Evolutionary conservation across 2,888 invertebrate genomes (phyloP), one percentile per base, ranked within the genome.

Genomic region (Hemistola chrysoprasaria): DNA sequence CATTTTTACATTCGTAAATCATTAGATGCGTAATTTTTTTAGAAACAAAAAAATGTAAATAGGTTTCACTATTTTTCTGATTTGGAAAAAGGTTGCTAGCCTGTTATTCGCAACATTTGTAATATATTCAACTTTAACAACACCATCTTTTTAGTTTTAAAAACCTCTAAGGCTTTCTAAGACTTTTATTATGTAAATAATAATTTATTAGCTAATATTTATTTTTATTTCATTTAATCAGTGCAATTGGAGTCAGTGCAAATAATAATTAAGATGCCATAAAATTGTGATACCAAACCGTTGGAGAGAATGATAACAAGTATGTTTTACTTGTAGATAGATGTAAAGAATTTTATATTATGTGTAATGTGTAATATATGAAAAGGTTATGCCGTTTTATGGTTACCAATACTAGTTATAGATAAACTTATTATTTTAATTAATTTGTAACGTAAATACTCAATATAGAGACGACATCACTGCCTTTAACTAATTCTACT

Each of bases 211-310:
- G 25, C 9, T 39, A 10, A 22, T 27, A 38, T 45, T 29, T 33
- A 7, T 6, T 34, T 1, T 24, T 24, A 35, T 27, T 27, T 22
- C 5, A n/a, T 22, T 22, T 11, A 32, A 35, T 40, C 16, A 16
- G 47, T 49, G 47, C 47, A 43, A 50, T 50, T 37, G 43, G 35
- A 23, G 30, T 28, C 41, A 48, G 24, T 55, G 49, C 39, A 33
- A 36, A 33, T 26, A n/a, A n/a, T n/a, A 38, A 33, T 32, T 65
- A 68, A 67, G 77, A 72, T 80, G 80, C 81, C 81, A 79, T 83
- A 81, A 52, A 67, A 78, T 75, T 83, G 83, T 86, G 84, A 87
- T 87, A 85, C 83, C 84, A 85, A 85, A 85, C 69, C 62, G 50
- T 55, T 56, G 57, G 49, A 55, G 51, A 40, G 39, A 33, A 40